Conservation (phyloP, 2,113 vertebrate genomes). For the Scatophagus argus region DNA sequence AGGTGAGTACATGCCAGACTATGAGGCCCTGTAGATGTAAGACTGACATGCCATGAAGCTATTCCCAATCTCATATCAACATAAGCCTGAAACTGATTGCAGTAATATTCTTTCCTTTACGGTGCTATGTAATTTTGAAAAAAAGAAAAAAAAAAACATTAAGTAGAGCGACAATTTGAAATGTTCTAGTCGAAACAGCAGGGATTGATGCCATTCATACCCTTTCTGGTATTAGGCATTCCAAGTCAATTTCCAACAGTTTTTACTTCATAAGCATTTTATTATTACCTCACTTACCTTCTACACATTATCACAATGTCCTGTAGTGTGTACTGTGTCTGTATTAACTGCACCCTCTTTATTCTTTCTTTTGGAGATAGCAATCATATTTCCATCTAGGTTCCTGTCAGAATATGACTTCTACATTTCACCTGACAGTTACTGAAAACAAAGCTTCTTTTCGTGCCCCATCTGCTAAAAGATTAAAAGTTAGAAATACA, state of each 20-base stretch:
- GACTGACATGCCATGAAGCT: slow-evolving; percentile 3
- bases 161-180: background rate
- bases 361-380: background rate
- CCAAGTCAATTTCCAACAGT: background rate
- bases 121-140: background rate
- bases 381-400: background rate
- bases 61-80: background rate
- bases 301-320: background rate
- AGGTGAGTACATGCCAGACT: slow-evolving; percentile 1
- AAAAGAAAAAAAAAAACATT: background rate
- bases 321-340: background rate
- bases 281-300: background rate
- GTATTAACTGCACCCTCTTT: background rate
- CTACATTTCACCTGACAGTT: background rate
- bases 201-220: background rate
- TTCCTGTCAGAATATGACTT: background rate
- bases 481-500: slow-evolving; percentile 1
- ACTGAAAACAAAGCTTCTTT: background rate
- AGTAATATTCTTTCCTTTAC: background rate
- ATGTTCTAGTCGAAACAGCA: background rate
- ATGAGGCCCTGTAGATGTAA: slow-evolving; percentile 24
- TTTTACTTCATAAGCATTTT: background rate
- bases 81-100: background rate
- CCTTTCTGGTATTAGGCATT: background rate
- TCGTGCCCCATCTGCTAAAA: background rate